Evolutionary conservation across 1,140 invertebrate genomes (phyloP).

Genomic region (Periplaneta americana): DNA sequence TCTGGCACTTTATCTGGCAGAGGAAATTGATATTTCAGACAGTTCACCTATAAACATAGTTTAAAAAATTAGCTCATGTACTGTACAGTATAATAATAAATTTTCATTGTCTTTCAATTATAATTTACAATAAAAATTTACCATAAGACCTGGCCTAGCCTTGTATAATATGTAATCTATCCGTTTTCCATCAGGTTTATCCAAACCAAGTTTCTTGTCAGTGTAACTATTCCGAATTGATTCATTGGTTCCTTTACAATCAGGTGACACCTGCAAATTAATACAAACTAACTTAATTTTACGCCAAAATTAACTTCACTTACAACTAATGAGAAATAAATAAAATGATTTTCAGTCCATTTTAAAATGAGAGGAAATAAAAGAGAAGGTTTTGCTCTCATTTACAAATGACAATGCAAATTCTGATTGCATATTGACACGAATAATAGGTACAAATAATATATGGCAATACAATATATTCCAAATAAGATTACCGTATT

Average conservation of each 20-base stretch:
- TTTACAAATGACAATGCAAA: neutral
- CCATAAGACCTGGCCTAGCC: slow-evolving; percentile 44
- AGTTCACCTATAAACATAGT: slow-evolving; percentile 42
- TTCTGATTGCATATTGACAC: neutral
- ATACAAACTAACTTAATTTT: neutral
- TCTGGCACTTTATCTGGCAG: slow-evolving; percentile 67
- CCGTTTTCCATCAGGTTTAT: slow-evolving; percentile 69
- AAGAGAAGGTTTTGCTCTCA: neutral
- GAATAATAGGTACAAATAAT: neutral
- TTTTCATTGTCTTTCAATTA: neutral
- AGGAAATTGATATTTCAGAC: slow-evolving; percentile 60
- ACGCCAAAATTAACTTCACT: neutral
- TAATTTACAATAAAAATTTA: slow-evolving; percentile 27
- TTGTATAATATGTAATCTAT: slow-evolving; percentile 88
- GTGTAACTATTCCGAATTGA: slow-evolving; percentile 81
- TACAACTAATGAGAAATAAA: neutral
- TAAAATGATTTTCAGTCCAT: neutral
- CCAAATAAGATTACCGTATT: no score
- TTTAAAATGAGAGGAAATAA: neutral
- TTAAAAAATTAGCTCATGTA: slow-evolving; percentile 20
- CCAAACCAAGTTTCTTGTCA: slow-evolving; percentile 40
- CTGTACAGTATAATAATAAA: neutral
- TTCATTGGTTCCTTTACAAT: slow-evolving; percentile 63
- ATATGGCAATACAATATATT: no score
- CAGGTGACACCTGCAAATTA: slow-evolving; percentile 30